Evolutionary conservation across 2,113 vertebrate species (phyloP).

Genomic region (Tupaia chinensis): DNA sequence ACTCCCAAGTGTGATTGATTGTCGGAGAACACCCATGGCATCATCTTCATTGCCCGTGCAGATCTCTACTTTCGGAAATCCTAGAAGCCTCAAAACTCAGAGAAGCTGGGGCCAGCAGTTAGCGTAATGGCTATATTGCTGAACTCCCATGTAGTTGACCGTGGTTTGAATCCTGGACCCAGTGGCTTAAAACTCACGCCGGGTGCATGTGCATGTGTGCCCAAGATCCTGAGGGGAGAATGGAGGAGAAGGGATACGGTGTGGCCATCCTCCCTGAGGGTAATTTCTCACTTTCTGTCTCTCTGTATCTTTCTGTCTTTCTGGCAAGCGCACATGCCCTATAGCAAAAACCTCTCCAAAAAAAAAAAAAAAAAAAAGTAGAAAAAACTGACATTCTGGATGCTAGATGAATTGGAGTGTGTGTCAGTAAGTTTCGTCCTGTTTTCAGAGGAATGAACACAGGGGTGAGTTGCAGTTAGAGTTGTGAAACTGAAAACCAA

Average conservation of each 20-base stretch:
- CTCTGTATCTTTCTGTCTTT: no score
- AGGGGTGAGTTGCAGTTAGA: not conserved
- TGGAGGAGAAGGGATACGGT: no score
- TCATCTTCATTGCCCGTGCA: not conserved
- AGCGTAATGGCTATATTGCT: no score
- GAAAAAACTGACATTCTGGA: not conserved
- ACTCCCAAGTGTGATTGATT: not conserved
- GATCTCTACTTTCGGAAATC: not conserved
- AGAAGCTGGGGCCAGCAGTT: not conserved
- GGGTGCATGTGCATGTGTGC: no score
- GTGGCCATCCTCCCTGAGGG: no score
- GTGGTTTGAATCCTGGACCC: no score
- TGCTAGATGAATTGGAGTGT: not conserved
- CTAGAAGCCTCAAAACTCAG: not conserved
- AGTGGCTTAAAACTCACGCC: no score
- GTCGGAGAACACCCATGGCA: not conserved
- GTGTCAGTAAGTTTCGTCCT: slow-evolving; percentile 20
- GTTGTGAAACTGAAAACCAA: not conserved
- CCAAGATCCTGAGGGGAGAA: no score
- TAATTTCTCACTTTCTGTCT: no score
- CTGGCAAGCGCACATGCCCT: no score
- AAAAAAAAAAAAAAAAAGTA: not conserved
- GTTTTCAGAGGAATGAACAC: slow-evolving; percentile 26
- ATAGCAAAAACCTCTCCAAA: no score
- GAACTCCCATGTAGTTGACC: no score